phyloP scores from a whole-genome alignment of 2,113 vertebrate genomes.

The Dunckerocampus dactyliophorus region DNA sequence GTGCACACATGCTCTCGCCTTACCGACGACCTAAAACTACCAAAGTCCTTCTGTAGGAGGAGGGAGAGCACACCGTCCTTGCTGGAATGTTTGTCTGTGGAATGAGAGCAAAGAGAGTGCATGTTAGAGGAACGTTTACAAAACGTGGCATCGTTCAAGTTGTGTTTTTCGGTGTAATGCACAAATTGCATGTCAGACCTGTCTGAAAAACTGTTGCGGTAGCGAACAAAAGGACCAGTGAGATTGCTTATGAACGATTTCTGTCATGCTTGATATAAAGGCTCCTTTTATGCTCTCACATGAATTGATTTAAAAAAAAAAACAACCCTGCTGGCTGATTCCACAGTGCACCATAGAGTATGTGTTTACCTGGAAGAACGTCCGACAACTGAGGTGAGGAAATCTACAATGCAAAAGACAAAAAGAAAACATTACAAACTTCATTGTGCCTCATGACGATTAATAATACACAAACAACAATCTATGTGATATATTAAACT shows the following conservation, averaged over 20 bases:
- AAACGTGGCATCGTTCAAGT: not conserved
- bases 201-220: not conserved
- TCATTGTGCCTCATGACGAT: not conserved
- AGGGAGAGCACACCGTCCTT: constrained; percentile 41
- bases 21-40: constrained; percentile 58
- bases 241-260: not conserved
- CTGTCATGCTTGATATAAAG: not conserved
- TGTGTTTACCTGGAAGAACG: constrained; percentile 49
- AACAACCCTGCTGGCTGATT: constrained; percentile 30
- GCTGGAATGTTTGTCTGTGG: constrained; percentile 39
- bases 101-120: constrained; percentile 7
- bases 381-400: constrained; percentile 15
- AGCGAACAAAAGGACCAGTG: not conserved
- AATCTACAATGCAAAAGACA: constrained; percentile 42
- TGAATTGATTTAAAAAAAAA: constrained; percentile 28
- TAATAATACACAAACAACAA: not conserved
- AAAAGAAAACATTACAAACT: not conserved
- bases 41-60: constrained; percentile 65
- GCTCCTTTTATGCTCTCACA: constrained; percentile 1
- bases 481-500: not conserved
- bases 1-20: constrained; percentile 51
- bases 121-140: not conserved
- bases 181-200: not conserved
- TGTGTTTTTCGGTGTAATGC: no score
- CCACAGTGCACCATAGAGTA: no score